Evolutionary conservation across 1,140 invertebrate genomes (phyloP).

Genomic region (Drosophila sproati): DNA sequence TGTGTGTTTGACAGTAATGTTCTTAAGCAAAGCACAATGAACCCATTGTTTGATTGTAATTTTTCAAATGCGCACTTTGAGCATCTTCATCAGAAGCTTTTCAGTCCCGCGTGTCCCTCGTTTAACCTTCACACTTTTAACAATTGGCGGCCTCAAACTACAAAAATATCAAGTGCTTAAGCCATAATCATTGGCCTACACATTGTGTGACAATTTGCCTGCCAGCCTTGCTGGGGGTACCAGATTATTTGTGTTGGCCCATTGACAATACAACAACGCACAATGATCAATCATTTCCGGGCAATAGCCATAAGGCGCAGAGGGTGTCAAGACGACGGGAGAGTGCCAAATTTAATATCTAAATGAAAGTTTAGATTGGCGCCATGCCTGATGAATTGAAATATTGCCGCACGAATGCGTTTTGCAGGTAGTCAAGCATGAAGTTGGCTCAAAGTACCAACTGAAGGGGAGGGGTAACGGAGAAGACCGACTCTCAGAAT

Average conservation of each 20-base stretch:
- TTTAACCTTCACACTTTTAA: slow-evolving; percentile 65
- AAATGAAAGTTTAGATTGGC: slow-evolving; percentile 74
- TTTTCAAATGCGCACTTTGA: neutral
- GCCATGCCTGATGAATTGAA: slow-evolving; percentile 72
- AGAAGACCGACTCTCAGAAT: slow-evolving; percentile 40
- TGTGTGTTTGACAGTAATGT: neutral
- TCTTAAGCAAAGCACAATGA: neutral
- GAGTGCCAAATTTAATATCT: slow-evolving; percentile 59
- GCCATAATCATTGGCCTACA: slow-evolving; percentile 39
- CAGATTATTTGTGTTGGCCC: slow-evolving; percentile 66
- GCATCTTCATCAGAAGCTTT: neutral
- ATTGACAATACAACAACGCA: slow-evolving; percentile 38
- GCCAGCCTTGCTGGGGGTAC: slow-evolving; percentile 2
- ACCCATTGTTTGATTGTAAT: neutral
- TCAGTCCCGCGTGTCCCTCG: slow-evolving; percentile 20
- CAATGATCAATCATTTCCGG: slow-evolving; percentile 75
- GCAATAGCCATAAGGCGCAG: slow-evolving; percentile 51
- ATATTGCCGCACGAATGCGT: slow-evolving; percentile 76
- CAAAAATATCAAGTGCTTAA: slow-evolving; percentile 21
- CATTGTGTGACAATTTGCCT: slow-evolving; percentile 59
- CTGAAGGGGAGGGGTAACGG: neutral
- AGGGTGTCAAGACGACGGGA: neutral
- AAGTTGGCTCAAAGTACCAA: slow-evolving; percentile 41
- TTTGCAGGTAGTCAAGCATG: slow-evolving; percentile 74
- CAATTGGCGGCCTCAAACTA: slow-evolving; percentile 41